Evolutionary conservation across 2,113 vertebrate species (phyloP).

Genomic region (Macrotis lagotis): DNA sequence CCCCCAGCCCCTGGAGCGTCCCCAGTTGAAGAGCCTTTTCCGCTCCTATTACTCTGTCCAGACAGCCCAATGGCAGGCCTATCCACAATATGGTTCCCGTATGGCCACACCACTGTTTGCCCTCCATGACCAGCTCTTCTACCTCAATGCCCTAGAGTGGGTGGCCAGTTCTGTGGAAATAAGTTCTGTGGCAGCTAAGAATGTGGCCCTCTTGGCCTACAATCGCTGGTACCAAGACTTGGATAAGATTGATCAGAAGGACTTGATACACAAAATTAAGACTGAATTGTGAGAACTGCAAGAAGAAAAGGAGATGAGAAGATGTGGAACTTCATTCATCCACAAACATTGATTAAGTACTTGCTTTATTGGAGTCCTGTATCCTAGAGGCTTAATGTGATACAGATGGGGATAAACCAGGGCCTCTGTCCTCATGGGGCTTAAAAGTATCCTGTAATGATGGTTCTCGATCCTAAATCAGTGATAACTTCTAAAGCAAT

Average conservation of each 20-base stretch:
- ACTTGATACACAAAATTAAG: constrained; percentile 98
- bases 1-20: constrained; percentile 87
- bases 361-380: neutral
- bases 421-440: neutral
- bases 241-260: constrained; percentile 97
- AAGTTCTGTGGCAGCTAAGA: constrained; percentile 95
- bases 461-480: neutral
- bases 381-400: neutral
- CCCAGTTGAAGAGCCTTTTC: constrained; percentile 95
- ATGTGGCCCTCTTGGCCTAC: constrained; percentile 95
- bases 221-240: constrained; percentile 95
- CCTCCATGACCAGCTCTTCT: constrained; percentile 95
- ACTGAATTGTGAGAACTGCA: constrained; percentile 90
- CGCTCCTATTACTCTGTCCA: constrained; percentile 98
- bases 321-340: neutral
- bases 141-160: constrained; percentile 96
- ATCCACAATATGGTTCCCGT: constrained; percentile 88
- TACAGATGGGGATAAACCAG: neutral
- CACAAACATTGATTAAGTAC: neutral
- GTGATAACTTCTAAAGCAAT: neutral
- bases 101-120: constrained; percentile 87
- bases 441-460: neutral
- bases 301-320: neutral
- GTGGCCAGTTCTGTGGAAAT: constrained; percentile 97
- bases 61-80: constrained; percentile 92